phyloP scores from a whole-genome alignment of 92 coral and sea anemone species.

The Umimayanthus chanpuru region DNA sequence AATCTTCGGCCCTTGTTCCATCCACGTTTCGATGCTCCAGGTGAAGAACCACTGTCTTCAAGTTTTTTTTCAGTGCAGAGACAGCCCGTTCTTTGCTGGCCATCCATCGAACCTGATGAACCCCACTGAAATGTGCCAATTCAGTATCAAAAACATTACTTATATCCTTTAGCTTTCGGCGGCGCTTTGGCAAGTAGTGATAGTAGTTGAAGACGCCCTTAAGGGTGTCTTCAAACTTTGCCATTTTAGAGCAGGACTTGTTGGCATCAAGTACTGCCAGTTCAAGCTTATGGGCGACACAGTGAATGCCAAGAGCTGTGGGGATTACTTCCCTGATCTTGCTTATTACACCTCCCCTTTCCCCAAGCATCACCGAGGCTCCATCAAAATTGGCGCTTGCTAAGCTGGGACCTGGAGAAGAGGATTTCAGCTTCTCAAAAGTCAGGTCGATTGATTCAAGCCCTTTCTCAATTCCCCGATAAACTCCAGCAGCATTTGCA shows the following conservation, averaged over 20 bases:
- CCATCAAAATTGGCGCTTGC: too few species aligned
- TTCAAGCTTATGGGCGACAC: too few species aligned
- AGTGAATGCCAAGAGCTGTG: too few species aligned
- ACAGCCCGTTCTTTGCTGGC: slow-evolving; percentile 54
- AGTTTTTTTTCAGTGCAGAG: slow-evolving; percentile 52
- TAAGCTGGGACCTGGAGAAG: too few species aligned
- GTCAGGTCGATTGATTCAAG: slow-evolving; percentile 39
- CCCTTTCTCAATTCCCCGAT: slow-evolving; percentile 5
- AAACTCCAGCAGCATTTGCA: slow-evolving; percentile 36
- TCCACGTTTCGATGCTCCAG: slow-evolving; percentile 44
- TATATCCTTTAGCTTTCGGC: slow-evolving; percentile 38
- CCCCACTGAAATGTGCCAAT: slow-evolving; percentile 44
- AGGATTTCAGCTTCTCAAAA: slow-evolving; percentile 28
- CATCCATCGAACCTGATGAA: slow-evolving; percentile 52
- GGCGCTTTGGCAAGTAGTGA: slow-evolving; percentile 14
- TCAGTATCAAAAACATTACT: slow-evolving; percentile 41
- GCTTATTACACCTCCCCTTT: too few species aligned
- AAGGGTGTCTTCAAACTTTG: too few species aligned
- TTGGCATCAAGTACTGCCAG: too few species aligned
- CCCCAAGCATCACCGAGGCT: too few species aligned
- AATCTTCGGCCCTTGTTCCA: slow-evolving; percentile 51
- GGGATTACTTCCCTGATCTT: too few species aligned
- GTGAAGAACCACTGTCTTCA: slow-evolving; percentile 39
- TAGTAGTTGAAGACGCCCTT: too few species aligned
- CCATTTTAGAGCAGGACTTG: too few species aligned